Base-by-base conservation (phyloP, 2,797 vertebrate species). In the Gymnodraco acuticeps region DNA sequence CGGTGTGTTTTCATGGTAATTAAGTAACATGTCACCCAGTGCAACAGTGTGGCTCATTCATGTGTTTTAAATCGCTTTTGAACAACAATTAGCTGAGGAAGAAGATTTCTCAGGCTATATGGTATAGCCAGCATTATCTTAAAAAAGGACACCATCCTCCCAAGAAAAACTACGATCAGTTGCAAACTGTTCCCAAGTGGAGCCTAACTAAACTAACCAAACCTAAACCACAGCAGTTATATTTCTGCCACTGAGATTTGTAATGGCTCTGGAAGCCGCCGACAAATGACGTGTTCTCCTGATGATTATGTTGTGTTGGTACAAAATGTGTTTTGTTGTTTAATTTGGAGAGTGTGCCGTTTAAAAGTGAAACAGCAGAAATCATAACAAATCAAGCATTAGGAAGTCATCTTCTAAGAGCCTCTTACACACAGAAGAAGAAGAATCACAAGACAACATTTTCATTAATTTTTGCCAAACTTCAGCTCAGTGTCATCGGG, bases 381-480 rank as follows among this genome's bases (percentile, higher is more conserved):
- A 46, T 31, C 6, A 27, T 51, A 38, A 43, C 23, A 71, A 75
- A 73, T 62, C 2, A 41, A 5, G 0, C n/a, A 51, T 72, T 46
- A 67, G 31, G 10, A 53, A 61, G 31, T 52, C 48, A 70, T 73
- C 4, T 48, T 16, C 53, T 66, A 19, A 9, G 47, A 55, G 10
- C 31, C 23, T 50, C 38, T 10, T 17, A 8, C 4, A 38, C 11
- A 27, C 42, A 31, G 45, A 54, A 41, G 47, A 54, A 41, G 47
- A 73, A 27, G 50, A 73, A 76, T 68, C 66, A 50, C 70, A 6
- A 4, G n/a, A 75, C 47, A 9, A 20, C n/a, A 62, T 65, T 73
- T 52, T 77, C 77, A 75, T 87, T 86, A 73, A 70, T 83, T 88
- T 88, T 64, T 52, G 33, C 3, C 42, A 80, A 81, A 88, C 80